A percentile compares a stretch with the other conserved stretches of the same genome.
These are phyloP conservation scores for Meganola albula DNA, from an alignment of 2,888 invertebrate genomes.

Conservation along the genomic window DNA sequence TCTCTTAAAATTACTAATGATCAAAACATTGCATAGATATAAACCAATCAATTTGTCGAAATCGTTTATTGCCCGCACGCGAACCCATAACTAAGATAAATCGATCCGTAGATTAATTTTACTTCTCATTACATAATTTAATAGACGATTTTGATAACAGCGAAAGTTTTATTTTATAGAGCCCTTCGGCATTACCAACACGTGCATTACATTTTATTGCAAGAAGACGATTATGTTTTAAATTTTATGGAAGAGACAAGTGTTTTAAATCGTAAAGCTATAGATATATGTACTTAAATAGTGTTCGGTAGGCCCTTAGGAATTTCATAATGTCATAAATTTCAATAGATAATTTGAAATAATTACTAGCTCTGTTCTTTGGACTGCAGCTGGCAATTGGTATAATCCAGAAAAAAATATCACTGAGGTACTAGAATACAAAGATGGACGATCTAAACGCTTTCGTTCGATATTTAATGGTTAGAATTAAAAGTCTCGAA, in stretches of 20 bases:
- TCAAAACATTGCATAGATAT: conserved; percentile 13
- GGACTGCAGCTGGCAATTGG: too few relatives aligned
- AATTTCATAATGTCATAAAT: too few relatives aligned
- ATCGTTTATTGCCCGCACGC: conserved; percentile 16
- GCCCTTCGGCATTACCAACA: conserved; percentile 23
- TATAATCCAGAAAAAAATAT: too few relatives aligned
- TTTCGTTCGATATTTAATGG: too few relatives aligned
- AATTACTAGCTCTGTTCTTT: too few relatives aligned
- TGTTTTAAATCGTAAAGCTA: too few relatives aligned
- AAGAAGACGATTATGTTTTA: conserved; percentile 13
- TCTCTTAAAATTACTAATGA: conserved; percentile 8
- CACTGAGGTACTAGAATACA: too few relatives aligned
- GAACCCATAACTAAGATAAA: conserved; percentile 26
- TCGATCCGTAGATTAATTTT: conserved; percentile 22
- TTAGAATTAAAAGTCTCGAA: too few relatives aligned
- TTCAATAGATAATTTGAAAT: too few relatives aligned
- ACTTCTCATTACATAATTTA: conserved; percentile 25
- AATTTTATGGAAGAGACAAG: conserved; percentile 6
- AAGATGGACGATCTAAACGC: too few relatives aligned
- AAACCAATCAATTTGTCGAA: conserved; percentile 24
- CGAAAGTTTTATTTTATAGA: conserved; percentile 26
- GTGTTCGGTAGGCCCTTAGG: too few relatives aligned
- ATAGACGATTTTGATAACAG: conserved; percentile 27
- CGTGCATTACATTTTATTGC: conserved; percentile 12
- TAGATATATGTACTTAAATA: too few relatives aligned